Conservation (phyloP, 2,888 invertebrate species). For the Macrosiphum euphorbiae region DNA sequence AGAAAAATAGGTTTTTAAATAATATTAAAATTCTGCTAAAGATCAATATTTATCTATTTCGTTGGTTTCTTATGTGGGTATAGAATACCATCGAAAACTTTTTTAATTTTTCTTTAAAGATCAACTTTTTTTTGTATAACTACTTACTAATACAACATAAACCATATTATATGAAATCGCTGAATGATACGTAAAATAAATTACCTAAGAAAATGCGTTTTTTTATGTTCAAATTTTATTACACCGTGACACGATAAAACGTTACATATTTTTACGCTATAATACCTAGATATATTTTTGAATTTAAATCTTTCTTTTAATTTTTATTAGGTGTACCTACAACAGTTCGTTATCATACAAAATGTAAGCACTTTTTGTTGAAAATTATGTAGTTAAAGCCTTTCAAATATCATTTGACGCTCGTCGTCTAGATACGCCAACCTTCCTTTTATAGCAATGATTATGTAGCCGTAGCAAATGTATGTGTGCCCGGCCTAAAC, state of each 20-base stretch:
- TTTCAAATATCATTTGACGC: not conserved
- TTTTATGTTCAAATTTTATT: slow-evolving; percentile 14
- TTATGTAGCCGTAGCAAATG: not conserved
- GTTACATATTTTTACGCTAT: not conserved
- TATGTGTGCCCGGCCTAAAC: not conserved
- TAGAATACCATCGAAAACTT: not conserved
- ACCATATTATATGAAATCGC: not conserved
- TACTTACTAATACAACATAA: not conserved
- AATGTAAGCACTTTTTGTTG: not conserved
- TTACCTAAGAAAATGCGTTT: not conserved
- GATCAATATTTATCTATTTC: not conserved
- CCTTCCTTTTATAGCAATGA: slow-evolving; percentile 5
- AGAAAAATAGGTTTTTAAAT: not conserved
- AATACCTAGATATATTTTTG: not conserved
- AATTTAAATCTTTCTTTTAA: not conserved
- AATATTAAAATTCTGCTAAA: not conserved
- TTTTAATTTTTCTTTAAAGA: not conserved
- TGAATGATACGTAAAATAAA: not conserved
- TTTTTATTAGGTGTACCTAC: not conserved
- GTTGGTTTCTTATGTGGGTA: not conserved
- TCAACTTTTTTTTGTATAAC: not conserved
- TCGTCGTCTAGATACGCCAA: not conserved
- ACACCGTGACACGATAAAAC: not conserved
- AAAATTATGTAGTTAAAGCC: not conserved
- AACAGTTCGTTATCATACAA: not conserved